phyloP scores from a whole-genome alignment of 1,140 invertebrate species.

The Carcinoscorpius rotundicauda region DNA sequence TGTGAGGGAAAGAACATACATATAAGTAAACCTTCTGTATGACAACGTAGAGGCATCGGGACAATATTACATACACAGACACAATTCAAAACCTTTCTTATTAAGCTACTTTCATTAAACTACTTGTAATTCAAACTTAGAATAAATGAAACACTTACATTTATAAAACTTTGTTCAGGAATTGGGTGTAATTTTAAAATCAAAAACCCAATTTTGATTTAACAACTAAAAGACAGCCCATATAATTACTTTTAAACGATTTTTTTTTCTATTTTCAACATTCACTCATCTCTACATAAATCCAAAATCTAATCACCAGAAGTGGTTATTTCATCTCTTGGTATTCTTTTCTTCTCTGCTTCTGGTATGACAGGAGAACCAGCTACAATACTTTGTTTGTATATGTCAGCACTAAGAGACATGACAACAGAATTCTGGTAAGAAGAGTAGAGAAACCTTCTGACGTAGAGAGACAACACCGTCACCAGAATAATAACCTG shows the following conservation, averaged over 20 bases:
- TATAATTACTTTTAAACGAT: conserved; percentile 25
- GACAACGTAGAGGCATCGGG: no score
- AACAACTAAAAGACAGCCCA: conserved; percentile 4
- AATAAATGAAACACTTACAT: no score
- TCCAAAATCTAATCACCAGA: not conserved
- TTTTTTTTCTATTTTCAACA: not conserved
- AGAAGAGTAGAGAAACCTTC: conserved; percentile 11
- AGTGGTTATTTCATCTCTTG: not conserved
- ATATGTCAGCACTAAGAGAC: not conserved
- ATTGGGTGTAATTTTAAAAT: no score
- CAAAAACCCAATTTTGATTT: no score
- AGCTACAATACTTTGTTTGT: not conserved
- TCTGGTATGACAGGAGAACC: not conserved
- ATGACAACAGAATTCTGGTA: not conserved
- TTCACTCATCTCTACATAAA: no score
- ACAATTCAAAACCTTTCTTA: no score
- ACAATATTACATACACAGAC: no score
- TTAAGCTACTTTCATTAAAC: no score
- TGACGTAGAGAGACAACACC: conserved; percentile 16
- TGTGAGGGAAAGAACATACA: no score
- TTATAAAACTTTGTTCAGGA: no score
- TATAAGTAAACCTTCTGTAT: no score
- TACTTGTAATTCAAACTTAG: no score
- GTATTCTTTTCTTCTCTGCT: not conserved
- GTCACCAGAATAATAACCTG: conserved; percentile 20